phyloP scores from a whole-genome alignment of 1,140 invertebrate genomes.

The Sminthurides bifidus region DNA sequence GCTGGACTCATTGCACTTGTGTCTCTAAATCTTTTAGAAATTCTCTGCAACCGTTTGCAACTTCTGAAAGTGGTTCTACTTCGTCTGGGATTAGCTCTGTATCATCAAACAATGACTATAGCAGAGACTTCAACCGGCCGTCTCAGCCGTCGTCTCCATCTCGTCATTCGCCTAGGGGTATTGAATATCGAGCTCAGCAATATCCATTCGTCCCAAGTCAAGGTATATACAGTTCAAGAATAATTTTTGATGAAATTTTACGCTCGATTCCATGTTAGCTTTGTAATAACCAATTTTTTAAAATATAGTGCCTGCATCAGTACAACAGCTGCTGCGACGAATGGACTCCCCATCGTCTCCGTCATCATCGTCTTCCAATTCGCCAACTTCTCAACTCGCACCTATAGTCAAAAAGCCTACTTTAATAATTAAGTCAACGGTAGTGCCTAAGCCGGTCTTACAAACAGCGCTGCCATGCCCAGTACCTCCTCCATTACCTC shows the following conservation, averaged over 20 bases:
- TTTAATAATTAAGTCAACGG: conserved; percentile 41
- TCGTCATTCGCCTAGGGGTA: conserved; percentile 34
- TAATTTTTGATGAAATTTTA: conserved; percentile 1
- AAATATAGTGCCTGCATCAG: conserved; percentile 45
- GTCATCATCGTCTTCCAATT: conserved; percentile 33
- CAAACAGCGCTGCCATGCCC: conserved; percentile 39
- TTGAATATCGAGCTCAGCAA: conserved; percentile 29
- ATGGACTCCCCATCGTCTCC: conserved; percentile 48
- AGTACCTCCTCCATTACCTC: conserved; percentile 48
- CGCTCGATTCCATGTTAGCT: not conserved
- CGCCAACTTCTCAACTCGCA: conserved; percentile 24
- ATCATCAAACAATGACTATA: conserved; percentile 14
- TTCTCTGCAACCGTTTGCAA: conserved; percentile 29
- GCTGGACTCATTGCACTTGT: not conserved
- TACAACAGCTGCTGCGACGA: conserved; percentile 70
- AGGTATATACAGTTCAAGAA: conserved; percentile 15
- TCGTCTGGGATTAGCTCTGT: conserved; percentile 20
- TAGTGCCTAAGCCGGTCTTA: conserved; percentile 40
- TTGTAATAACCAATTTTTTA: conserved; percentile 1
- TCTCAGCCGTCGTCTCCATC: conserved; percentile 34
- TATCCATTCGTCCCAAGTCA: conserved; percentile 32
- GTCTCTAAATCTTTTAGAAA: conserved; percentile 12
- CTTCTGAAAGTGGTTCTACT: conserved; percentile 19
- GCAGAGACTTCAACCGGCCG: conserved; percentile 4
- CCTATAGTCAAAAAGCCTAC: conserved; percentile 33